phyloP scores from a whole-genome alignment of 30 jellyfish, hydroid and myxozoan species.

The Aurelia coerulea region DNA sequence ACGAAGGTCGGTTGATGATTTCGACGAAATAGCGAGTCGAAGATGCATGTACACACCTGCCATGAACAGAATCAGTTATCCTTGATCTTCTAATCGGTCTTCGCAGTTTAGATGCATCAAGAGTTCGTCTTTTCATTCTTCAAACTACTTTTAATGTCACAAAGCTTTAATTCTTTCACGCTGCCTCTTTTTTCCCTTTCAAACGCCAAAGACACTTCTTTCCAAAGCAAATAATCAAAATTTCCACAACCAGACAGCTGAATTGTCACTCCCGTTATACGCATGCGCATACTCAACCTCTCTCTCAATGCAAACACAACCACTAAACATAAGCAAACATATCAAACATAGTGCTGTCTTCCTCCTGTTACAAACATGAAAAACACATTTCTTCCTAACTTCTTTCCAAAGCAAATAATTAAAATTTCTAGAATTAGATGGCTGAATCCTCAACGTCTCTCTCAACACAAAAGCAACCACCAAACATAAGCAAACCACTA shows the following conservation, averaged over 20 bases:
- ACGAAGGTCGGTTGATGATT: no score
- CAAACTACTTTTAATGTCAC: conserved; percentile 18
- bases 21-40: no score
- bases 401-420: no score
- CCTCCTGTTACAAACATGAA: no score
- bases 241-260: conserved; percentile 25
- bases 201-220: neutral
- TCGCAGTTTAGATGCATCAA: conserved; percentile 96
- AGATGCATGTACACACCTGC: conserved; percentile 90
- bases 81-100: conserved; percentile 97
- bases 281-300: neutral
- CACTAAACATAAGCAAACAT: no score
- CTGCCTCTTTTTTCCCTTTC: neutral
- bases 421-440: no score
- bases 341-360: no score
- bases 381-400: no score
- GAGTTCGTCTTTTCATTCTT: conserved; percentile 95
- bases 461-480: no score
- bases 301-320: no score
- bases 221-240: conserved; percentile 37
- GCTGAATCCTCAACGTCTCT: no score
- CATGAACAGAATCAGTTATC: conserved; percentile 96
- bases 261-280: neutral
- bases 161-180: conserved; percentile 18
- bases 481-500: no score